Conservation (phyloP, 2,888 invertebrate species). For the Amphimallon solstitiale region DNA sequence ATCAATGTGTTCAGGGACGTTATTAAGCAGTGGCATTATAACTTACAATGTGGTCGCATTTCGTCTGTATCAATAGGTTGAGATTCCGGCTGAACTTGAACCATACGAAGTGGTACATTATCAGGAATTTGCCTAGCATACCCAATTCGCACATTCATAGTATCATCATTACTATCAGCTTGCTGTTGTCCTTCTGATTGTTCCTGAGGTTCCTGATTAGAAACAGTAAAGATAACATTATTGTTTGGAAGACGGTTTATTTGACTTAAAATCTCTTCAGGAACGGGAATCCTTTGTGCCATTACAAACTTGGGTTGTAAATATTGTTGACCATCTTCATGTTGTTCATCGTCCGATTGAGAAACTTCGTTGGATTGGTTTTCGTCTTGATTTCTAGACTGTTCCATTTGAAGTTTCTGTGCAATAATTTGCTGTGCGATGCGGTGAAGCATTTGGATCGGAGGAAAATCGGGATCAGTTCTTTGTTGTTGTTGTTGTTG, state of each 20-base stretch:
- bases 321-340: constrained; percentile 37
- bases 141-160: constrained; percentile 60
- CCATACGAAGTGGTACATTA: constrained; percentile 58
- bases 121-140: constrained; percentile 54
- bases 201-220: constrained; percentile 45
- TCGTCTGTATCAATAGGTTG: constrained; percentile 65
- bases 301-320: constrained; percentile 33
- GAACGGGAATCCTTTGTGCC: constrained; percentile 60
- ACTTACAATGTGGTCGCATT: constrained; percentile 81
- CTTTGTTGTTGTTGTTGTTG: constrained; percentile 50
- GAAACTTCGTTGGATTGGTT: constrained; percentile 49
- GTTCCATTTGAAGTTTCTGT: constrained; percentile 59
- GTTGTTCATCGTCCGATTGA: constrained; percentile 40
- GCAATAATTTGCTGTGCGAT: constrained; percentile 63
- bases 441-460: constrained; percentile 62
- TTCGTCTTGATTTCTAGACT: constrained; percentile 55
- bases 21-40: too few relatives aligned
- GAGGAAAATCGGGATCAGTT: constrained; percentile 47
- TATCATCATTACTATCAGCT: constrained; percentile 58
- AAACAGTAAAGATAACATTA: constrained; percentile 60
- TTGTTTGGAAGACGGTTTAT: constrained; percentile 60
- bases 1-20: too few relatives aligned
- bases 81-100: constrained; percentile 58
- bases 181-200: constrained; percentile 46
- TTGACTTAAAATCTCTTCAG: constrained; percentile 62